Evolutionary conservation across 1,140 invertebrate genomes (phyloP).

Genomic region (Aphelenchoides besseyi): DNA sequence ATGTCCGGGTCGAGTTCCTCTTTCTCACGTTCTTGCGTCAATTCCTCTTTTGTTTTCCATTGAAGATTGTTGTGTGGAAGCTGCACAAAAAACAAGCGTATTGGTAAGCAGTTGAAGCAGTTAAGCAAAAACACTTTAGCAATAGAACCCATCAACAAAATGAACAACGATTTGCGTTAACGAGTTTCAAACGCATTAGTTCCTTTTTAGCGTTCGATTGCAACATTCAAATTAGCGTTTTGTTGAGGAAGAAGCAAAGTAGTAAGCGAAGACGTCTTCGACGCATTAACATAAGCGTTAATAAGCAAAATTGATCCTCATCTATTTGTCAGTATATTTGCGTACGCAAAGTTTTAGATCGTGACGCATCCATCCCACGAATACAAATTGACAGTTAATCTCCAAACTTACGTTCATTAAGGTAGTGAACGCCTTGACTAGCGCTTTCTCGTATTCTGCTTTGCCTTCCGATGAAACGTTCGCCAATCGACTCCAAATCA

Average conservation of each 20-base stretch:
- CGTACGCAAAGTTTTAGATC: too few species aligned
- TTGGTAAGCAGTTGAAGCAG: neutral
- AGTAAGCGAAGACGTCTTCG: too few species aligned
- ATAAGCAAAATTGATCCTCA: too few species aligned
- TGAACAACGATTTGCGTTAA: neutral
- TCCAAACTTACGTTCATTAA: slow-evolving; percentile 70
- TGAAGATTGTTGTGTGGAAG: slow-evolving; percentile 29
- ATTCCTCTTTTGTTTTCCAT: slow-evolving; percentile 50
- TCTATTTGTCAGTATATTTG: too few species aligned
- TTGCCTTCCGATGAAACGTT: slow-evolving; percentile 79
- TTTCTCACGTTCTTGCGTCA: slow-evolving; percentile 31
- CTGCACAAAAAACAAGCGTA: slow-evolving; percentile 28
- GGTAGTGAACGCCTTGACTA: slow-evolving; percentile 83
- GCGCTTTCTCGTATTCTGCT: slow-evolving; percentile 86
- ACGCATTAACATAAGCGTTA: too few species aligned
- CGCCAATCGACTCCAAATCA: slow-evolving; percentile 74
- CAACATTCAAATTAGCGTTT: too few species aligned
- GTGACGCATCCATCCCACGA: too few species aligned
- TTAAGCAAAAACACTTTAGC: neutral
- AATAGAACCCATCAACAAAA: neutral
- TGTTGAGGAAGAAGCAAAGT: too few species aligned
- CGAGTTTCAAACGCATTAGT: neutral
- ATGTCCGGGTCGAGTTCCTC: slow-evolving; percentile 23
- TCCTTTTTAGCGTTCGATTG: too few species aligned
- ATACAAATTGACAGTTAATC: too few species aligned